Evolutionary conservation across 2,888 invertebrate species (phyloP).

Genomic region (Arrhopalites spinosus): DNA sequence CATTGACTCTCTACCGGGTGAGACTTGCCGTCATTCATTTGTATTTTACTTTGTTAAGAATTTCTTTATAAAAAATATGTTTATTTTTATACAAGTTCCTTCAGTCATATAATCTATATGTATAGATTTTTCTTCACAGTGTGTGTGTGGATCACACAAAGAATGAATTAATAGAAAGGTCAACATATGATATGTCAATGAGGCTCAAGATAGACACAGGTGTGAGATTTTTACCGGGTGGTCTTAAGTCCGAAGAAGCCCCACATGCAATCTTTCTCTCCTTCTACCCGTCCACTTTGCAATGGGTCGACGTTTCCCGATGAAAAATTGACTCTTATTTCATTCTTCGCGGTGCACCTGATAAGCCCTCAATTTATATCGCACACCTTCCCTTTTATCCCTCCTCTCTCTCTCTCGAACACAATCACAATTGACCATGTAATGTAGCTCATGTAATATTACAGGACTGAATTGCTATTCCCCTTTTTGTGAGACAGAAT

Average conservation of each 20-base stretch:
- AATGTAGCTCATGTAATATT: background rate
- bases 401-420: background rate
- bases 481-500: background rate
- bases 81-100: too few relatives aligned
- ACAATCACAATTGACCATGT: background rate
- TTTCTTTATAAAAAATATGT: background rate
- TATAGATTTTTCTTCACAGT: too few relatives aligned
- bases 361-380: conserved; percentile 43
- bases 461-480: background rate
- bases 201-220: conserved; percentile 41
- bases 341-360: conserved; percentile 37
- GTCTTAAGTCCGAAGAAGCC: conserved; percentile 27
- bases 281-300: conserved; percentile 28
- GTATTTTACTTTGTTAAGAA: too few relatives aligned
- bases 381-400: conserved; percentile 5
- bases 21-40: background rate
- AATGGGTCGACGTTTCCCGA: conserved; percentile 35
- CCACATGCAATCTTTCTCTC: conserved; percentile 20
- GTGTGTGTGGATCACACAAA: conserved; percentile 7
- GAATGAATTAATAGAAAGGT: conserved; percentile 35
- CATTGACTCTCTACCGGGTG: background rate
- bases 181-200: conserved; percentile 37
- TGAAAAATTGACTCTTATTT: conserved; percentile 48
- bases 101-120: too few relatives aligned
- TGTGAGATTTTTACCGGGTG: conserved; percentile 55